phyloP scores from a whole-genome alignment of 2,888 invertebrate species.

The Leptinotarsa haldemani region DNA sequence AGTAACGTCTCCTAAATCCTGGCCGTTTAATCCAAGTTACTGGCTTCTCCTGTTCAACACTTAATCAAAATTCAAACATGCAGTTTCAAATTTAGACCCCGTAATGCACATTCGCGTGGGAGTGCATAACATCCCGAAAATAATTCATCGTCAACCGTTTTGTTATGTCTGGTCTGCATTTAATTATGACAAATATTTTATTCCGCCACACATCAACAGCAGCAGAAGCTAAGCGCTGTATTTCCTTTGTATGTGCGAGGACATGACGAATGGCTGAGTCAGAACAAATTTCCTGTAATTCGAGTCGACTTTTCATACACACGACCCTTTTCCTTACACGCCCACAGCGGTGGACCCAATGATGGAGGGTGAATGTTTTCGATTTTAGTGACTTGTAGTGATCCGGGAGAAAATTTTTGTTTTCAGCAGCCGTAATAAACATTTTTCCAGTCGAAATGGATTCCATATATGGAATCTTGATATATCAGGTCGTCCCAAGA shows the following conservation, averaged over 20 bases:
- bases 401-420: neutral
- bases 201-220: conserved; percentile 42
- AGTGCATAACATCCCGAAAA: conserved; percentile 21
- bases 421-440: too few relatives aligned
- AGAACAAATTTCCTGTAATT: conserved; percentile 41
- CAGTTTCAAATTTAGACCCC: neutral
- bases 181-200: conserved; percentile 47
- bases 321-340: conserved; percentile 31
- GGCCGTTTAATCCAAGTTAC: neutral
- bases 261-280: conserved; percentile 43
- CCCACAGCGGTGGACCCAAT: conserved; percentile 6
- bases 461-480: too few relatives aligned
- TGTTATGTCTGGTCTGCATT: conserved; percentile 41
- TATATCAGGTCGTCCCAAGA: too few relatives aligned
- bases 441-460: too few relatives aligned
- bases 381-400: neutral
- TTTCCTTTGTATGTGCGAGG: conserved; percentile 41
- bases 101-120: conserved; percentile 10
- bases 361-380: neutral
- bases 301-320: conserved; percentile 42
- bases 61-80: conserved; percentile 10
- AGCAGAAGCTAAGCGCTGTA: conserved; percentile 39
- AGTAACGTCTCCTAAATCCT: too few relatives aligned
- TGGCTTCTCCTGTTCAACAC: neutral
- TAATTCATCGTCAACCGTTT: conserved; percentile 25